A percentile compares a stretch with the other conserved stretches of the same genome.
phyloP scores from a whole-genome alignment of 2,888 invertebrate genomes.

The Torymus tubicola region DNA sequence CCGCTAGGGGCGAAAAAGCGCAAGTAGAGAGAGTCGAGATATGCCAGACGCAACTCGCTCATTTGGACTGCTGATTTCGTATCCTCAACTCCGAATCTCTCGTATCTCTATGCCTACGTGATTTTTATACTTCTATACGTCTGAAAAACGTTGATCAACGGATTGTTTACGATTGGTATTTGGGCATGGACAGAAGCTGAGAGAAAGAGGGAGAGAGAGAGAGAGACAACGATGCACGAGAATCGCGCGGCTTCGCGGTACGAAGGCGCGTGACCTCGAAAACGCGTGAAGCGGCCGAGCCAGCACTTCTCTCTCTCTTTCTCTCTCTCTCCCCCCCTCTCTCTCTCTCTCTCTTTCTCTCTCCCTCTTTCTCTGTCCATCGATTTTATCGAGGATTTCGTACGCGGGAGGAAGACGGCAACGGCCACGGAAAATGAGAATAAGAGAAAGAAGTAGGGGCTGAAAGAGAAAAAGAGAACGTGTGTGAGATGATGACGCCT shows the following conservation, averaged over 20 bases:
- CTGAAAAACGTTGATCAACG: too few species aligned
- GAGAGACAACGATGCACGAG: too few species aligned
- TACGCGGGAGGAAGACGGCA: neutral
- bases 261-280: slow-evolving; percentile 48
- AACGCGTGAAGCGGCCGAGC: slow-evolving; percentile 30
- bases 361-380: slow-evolving; percentile 39
- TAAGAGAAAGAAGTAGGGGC: too few species aligned
- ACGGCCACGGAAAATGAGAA: too few species aligned
- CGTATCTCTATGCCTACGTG: too few species aligned
- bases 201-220: too few species aligned
- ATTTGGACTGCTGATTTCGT: neutral
- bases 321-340: slow-evolving; percentile 34
- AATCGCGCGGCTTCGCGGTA: neutral
- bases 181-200: too few species aligned
- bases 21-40: slow-evolving; percentile 30
- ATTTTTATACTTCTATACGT: too few species aligned
- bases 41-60: neutral
- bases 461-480: too few species aligned
- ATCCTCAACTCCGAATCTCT: too few species aligned
- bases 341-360: slow-evolving; percentile 28
- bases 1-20: neutral
- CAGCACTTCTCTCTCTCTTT: slow-evolving; percentile 18
- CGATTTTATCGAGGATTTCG: slow-evolving; percentile 48
- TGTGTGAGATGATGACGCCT: too few species aligned
- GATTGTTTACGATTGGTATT: too few species aligned